phyloP scores from a whole-genome alignment of 2,888 invertebrate species.

The Rhorus exstirpatorius region DNA sequence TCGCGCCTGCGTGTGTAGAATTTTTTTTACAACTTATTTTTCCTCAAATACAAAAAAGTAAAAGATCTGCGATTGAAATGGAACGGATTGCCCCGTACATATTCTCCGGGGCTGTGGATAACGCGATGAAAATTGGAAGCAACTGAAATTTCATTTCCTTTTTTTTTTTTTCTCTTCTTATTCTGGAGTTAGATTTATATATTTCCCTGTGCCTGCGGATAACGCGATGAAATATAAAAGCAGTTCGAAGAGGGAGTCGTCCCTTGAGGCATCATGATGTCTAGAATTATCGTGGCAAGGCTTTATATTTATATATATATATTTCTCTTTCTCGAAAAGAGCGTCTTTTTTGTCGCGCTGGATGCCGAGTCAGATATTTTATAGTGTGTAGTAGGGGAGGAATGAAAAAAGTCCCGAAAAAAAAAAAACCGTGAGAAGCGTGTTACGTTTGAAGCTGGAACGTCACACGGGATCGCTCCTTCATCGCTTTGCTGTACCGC shows the following conservation, averaged over 20 bases:
- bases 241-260: slow-evolving; percentile 2
- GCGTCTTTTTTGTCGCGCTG: slow-evolving; percentile 15
- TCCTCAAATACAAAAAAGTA: no score
- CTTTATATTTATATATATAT: not conserved
- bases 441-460: no score
- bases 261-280: not conserved
- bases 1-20: no score
- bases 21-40: no score
- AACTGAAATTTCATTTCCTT: no score
- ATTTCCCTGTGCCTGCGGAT: slow-evolving; percentile 5
- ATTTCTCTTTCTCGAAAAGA: slow-evolving; percentile 21
- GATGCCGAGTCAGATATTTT: slow-evolving; percentile 23
- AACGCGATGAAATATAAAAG: slow-evolving; percentile 32
- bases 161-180: not conserved
- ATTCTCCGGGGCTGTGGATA: not conserved
- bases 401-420: not conserved
- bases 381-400: not conserved
- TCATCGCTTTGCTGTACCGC: no score
- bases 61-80: no score
- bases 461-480: no score
- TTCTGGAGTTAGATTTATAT: not conserved
- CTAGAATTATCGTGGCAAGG: slow-evolving; percentile 28
- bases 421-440: not conserved
- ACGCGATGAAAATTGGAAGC: not conserved
- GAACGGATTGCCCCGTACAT: no score